Percentiles rank a stretch among this genome's conserved stretches.
phyloP scores from a whole-genome alignment of 2,888 invertebrate species.

The Sinotaia quadrata region DNA sequence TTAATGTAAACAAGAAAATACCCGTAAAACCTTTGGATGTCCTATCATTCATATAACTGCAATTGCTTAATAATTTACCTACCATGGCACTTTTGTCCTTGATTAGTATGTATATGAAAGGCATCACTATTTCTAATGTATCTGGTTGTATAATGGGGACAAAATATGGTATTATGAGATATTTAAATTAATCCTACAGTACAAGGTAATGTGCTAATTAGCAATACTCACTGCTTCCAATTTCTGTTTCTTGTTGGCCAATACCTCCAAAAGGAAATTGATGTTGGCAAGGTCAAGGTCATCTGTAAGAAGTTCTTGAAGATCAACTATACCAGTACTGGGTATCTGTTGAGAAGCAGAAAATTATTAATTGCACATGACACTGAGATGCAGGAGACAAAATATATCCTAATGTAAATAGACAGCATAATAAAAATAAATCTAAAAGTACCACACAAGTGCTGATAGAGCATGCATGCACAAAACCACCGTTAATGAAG shows the following conservation, averaged over 20 bases:
- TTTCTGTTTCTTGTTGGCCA: conserved; percentile 84
- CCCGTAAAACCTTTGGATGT: too few species aligned
- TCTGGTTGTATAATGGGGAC: too few species aligned
- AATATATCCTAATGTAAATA: too few species aligned
- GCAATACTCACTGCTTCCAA: conserved; percentile 80
- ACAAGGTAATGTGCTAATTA: not conserved
- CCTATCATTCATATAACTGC: too few species aligned
- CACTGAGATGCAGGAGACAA: too few species aligned
- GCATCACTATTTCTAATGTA: too few species aligned
- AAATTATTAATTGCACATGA: not conserved
- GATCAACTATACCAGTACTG: conserved; percentile 42
- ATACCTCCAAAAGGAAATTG: conserved; percentile 84
- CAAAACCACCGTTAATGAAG: not conserved
- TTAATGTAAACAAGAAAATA: too few species aligned
- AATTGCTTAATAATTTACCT: too few species aligned
- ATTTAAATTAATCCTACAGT: too few species aligned
- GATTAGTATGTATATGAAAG: too few species aligned
- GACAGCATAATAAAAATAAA: not conserved
- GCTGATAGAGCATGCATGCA: not conserved
- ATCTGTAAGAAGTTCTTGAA: conserved; percentile 53
- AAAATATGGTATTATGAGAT: too few species aligned
- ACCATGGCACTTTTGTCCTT: too few species aligned
- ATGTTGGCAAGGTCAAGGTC: conserved; percentile 83
- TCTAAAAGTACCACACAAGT: not conserved
- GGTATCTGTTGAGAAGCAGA: not conserved